Base-by-base conservation (phyloP, 37 sponge, comb jelly and placozoan genomes). In the Beroe ovata region DNA sequence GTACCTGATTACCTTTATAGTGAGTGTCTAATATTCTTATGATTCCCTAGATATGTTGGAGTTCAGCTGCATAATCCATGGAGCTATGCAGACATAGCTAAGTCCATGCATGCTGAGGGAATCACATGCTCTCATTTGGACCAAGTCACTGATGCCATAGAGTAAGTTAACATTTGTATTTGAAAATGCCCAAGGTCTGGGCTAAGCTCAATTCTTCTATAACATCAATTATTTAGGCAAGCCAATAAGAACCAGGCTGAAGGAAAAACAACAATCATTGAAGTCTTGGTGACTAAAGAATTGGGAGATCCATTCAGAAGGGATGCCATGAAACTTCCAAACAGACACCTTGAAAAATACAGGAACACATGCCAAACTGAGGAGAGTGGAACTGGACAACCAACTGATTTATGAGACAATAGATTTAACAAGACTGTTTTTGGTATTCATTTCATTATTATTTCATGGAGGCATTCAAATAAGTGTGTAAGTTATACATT, bases 321-420 rank as follows among this genome's bases (percentile, higher is more conserved):
- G 20, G 71, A 69, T 25, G 71, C 71, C 20, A 69, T 69, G 71
- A 69, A 69, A 20, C 71, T 69, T 1, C 71, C 71, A 35, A 1
- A 33, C 38, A 29, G 71, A 69, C 71, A 69, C 38, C 38, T 69
- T 16, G 71, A 69, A 20, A 69, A 69, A 28, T 69, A 35, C 71
- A 29, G 25, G 19, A 28, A 34, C 30, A 69, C 71, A 8, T 35
- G 35, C 32, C 71, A 69, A 20, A 36, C 35, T 25, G 19, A 14
- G 20, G 71, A 69, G 38, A 69, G 71, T 34, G 71, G 20, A 14
- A 35, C 71, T 16, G 71, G 71, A 3, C 71, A 69, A 20, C 71
- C 71, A 29, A 69, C 71, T 35, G 71, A 69, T 20, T 69, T 69
- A 38, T 69, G n/a, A n/a, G n/a, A n/a, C n/a, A n/a, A n/a, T n/a